A percentile compares a stretch with the other conserved stretches of the same genome.
Conservation (phyloP, 2,888 invertebrate species). For the Tachina fera region DNA sequence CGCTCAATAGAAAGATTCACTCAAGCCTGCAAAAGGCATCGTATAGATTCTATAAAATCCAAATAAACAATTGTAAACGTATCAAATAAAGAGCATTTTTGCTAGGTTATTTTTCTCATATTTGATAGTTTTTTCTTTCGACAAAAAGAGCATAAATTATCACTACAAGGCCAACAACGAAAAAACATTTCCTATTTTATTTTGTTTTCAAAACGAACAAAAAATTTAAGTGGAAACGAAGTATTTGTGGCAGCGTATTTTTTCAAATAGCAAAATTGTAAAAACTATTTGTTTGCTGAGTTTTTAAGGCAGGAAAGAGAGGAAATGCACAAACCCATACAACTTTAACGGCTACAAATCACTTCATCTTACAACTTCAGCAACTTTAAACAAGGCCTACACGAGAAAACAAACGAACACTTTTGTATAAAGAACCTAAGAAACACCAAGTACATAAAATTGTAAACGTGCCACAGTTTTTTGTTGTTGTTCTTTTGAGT, state of each 20-base stretch:
- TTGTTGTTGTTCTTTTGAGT: slow-evolving; percentile 1
- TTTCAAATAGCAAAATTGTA: not conserved
- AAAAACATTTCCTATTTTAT: slow-evolving; percentile 3
- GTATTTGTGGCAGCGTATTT: slow-evolving; percentile 32
- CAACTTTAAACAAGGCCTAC: slow-evolving; percentile 35
- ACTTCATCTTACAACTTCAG: slow-evolving; percentile 27
- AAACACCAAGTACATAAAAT: slow-evolving; percentile 19
- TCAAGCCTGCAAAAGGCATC: no score
- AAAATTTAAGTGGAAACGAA: slow-evolving; percentile 34
- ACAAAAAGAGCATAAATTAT: slow-evolving; percentile 62
- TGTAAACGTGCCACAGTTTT: slow-evolving; percentile 28
- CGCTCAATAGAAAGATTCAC: no score
- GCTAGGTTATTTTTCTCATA: not conserved
- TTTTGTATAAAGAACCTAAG: not conserved
- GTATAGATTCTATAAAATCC: no score
- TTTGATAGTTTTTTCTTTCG: slow-evolving; percentile 20
- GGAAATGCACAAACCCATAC: not conserved
- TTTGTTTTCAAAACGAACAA: slow-evolving; percentile 11
- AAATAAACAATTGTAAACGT: no score
- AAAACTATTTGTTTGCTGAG: slow-evolving; percentile 3
- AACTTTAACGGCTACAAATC: slow-evolving; percentile 51
- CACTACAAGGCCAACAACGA: slow-evolving; percentile 36
- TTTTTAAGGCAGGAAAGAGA: not conserved
- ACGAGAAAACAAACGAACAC: slow-evolving; percentile 21
- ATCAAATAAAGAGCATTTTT: not conserved